Evolutionary conservation across 1,140 invertebrate species (phyloP), one percentile per base, ranked within the genome.

Genomic region (Rhagoletis zephyria): DNA sequence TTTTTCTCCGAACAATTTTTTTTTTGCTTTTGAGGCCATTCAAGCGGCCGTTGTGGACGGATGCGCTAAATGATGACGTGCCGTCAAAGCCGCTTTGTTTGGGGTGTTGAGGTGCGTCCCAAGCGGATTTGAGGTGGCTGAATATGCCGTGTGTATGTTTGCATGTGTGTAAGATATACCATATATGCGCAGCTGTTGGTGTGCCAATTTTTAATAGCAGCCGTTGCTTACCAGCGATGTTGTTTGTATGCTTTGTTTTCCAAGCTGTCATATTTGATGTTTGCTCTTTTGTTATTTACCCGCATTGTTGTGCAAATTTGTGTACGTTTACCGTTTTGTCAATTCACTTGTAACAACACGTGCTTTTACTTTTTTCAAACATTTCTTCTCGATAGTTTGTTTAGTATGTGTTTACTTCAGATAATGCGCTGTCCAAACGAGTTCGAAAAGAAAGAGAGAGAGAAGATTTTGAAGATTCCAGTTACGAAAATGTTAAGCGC

Each of bases 21-120:
- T 19, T 74, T 56, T 56, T 56, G n/a, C 74, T 19, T 81, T 51
- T 81, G 48, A 51, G 74, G 74, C 48, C 74, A 81, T 81, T 81
- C n/a, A 81, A 51, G 45, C 48, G 16, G 16, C 16, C 48, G 45
- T 81, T 81, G 74, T 56, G 48, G 48, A 56, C 48, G 74, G 74
- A 81, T 81, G 74, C 45, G 16, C 48, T 3, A n/a, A 19, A 81
- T 81, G 74, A 81, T 81, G 74, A 81, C 30, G 30, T 30, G 74
- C 19, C 74, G 74, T 56, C 74, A 81, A 56, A 81, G 74, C 74
- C 48, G 48, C 74, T 4, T 56, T 9, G 48, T 9, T 56, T 81
- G 48, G 74, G 7, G 74, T 81, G 74, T 56, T 81, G 74, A 81
- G 74, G 74, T 81, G 48, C 74, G 48, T n/a, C 48, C n/a, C 74